Evolutionary conservation across 2,888 invertebrate genomes (phyloP), one percentile per base, ranked within the genome.

Genomic region (Amblyteles armatorius): DNA sequence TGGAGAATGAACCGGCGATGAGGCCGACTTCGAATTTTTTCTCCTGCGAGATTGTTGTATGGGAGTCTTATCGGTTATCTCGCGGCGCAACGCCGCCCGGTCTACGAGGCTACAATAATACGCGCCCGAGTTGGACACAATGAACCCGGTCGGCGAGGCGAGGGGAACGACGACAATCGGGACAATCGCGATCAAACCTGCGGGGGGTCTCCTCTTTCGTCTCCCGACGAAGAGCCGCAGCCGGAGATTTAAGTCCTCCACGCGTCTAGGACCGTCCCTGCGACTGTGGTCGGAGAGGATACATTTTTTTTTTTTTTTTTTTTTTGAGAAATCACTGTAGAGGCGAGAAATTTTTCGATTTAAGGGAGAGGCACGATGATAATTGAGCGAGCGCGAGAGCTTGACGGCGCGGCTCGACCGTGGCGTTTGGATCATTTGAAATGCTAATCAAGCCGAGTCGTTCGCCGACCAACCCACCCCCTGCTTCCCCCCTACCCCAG

Each of bases 391-490:
- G 72, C 78, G 60, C 44, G 74, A 68, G 67, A 83, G 71, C 76
- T 80, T 63, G 50, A 19, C 69, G 33, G 33, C n/a, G 71, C 57
- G 55, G 81, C 76, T 83, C 90, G 90, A 92, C 91, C 91, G 91
- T 85, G 85, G 92, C 88, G 91, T 80, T 87, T 82, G 79, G 88
- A 88, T 90, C 86, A 90, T 91, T 92, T 90, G 90, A 92, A 92
- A 92, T 92, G 91, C 91, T 92, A 91, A 92, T 92, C 88, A 40
- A 68, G 11, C 19, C 84, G 88, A 88, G 86, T 87, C 89, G 89
- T 88, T 83, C 87, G 78, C 48, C 55, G 33, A 11, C 71, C 63
- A 16, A 48, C 44, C 44, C 16, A 48, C 44, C 44, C 44, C 44
- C 5, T 4, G 67, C 36, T 63, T 26, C 76, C 63, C 52, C 22